Base-by-base conservation (phyloP, 2,113 vertebrate genomes). In the Apistogramma diplotaenia region DNA sequence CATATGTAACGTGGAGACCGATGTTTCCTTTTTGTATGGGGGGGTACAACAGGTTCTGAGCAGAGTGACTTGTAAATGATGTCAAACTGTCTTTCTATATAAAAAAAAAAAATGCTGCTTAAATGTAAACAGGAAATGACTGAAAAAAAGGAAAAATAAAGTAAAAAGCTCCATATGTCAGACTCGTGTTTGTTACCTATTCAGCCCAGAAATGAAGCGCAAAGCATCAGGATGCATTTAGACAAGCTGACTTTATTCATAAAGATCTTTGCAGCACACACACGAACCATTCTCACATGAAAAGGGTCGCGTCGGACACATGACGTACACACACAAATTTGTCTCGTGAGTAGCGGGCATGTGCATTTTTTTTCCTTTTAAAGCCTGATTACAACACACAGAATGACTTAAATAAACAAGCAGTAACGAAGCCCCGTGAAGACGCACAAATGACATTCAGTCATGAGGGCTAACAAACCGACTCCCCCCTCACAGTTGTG, bases 1-100 rank as follows among this genome's bases (percentile, higher is more conserved):
- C 97, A 88, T 98, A 98, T 97, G 97, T 98, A 97, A 94, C 93
- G 96, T 97, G 97, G 96, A 96, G 96, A 96, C 96, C 93, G 95
- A 81, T 92, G 96, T 96, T 96, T 96, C 96, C 96, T 93, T 97
- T 96, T 96, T 96, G 95, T 98, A 96, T 93, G 94, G 96, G 96
- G 95, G 96, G 95, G 87, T 91, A 94, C 95, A 92, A 95, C 96
- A 89, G 81, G 95, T 96, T 96, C 96, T 95, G 95, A 92, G 94
- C 94, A 96, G 95, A 95, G 95, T 93, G 95, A 97, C 92, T 95
- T 89, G 90, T 93, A 89, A 95, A 96, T 93, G 93, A 94, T 94
- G 95, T 96, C 90, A 93, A 94, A 96, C 93, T 97, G 96, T 96
- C 95, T 96, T 96, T 94, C 92, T 96, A 94, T 90, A 96, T 87